Percentiles rank a stretch among this genome's conserved stretches.
Evolutionary conservation across 2,888 invertebrate species (phyloP).

Genomic region (Chaitophorus viminalis): DNA sequence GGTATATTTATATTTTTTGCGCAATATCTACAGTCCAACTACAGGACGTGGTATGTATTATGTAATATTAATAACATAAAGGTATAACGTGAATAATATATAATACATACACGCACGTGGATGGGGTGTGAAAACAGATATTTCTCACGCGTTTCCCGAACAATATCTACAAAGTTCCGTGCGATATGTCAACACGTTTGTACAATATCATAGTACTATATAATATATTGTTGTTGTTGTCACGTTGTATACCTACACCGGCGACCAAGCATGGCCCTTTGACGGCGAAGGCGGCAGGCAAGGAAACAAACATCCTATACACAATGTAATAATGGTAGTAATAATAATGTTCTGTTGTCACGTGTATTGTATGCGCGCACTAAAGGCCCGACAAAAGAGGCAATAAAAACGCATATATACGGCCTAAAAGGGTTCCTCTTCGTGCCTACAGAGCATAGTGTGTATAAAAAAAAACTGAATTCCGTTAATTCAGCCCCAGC

Average conservation of each 20-base stretch:
- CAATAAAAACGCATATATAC: constrained; percentile 44
- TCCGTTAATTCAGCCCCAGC: background rate
- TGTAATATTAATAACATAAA: background rate
- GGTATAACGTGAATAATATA: background rate
- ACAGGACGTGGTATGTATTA: background rate
- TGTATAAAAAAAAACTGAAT: background rate
- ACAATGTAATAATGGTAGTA: constrained; percentile 13
- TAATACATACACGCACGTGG: background rate
- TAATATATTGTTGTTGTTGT: constrained; percentile 27
- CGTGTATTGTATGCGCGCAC: background rate
- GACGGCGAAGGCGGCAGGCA: constrained; percentile 31
- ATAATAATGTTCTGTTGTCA: constrained; percentile 3
- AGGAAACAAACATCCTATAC: constrained; percentile 50
- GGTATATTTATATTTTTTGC: background rate
- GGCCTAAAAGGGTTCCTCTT: constrained; percentile 19
- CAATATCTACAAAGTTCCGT: constrained; percentile 39
- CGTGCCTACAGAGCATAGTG: background rate
- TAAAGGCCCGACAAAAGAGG: constrained; percentile 56
- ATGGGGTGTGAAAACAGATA: constrained; percentile 37
- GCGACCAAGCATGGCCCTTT: constrained; percentile 26
- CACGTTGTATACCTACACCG: background rate
- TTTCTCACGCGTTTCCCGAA: constrained; percentile 37
- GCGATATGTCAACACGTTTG: constrained; percentile 49
- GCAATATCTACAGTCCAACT: background rate
- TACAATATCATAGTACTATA: background rate